Percentiles rank a stretch among this genome's conserved stretches.
Conservation (phyloP, 2,888 invertebrate species). For the Ecdyonurus torrentis region DNA sequence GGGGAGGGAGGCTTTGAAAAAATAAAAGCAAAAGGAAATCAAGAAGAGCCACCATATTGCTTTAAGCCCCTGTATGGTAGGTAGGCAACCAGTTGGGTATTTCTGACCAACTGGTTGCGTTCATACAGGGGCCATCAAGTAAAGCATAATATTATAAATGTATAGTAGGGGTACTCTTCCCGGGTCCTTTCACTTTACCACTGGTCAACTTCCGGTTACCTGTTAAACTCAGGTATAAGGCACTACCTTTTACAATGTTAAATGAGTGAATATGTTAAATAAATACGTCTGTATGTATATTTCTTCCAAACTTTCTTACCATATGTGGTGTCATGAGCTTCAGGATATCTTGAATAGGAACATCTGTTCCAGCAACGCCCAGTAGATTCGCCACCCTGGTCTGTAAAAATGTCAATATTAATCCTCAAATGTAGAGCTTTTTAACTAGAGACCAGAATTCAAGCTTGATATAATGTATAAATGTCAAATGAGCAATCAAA, state of each 20-base stretch:
- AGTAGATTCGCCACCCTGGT: slow-evolving; percentile 29
- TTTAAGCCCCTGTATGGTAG: no score
- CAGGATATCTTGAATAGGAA: slow-evolving; percentile 34
- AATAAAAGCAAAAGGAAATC: background rate
- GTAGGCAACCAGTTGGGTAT: no score
- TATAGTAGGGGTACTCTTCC: no score
- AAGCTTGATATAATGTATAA: background rate
- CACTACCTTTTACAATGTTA: slow-evolving; percentile 22
- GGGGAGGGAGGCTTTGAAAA: no score
- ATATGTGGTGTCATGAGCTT: slow-evolving; percentile 32
- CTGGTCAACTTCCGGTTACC: no score
- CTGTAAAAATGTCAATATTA: no score
- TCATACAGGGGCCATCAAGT: no score
- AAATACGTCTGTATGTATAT: background rate
- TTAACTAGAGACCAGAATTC: background rate
- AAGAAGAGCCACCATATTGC: background rate
- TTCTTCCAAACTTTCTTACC: slow-evolving; percentile 18
- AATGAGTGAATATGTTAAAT: background rate
- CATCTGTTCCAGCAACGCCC: slow-evolving; percentile 41
- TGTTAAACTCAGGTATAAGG: no score
- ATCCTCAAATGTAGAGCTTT: no score
- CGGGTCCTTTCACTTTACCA: no score
- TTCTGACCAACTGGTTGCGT: no score
- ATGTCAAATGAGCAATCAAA: background rate
- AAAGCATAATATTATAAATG: no score